phyloP scores from a whole-genome alignment of 2,113 vertebrate genomes.

The Ciconia boyciana region DNA sequence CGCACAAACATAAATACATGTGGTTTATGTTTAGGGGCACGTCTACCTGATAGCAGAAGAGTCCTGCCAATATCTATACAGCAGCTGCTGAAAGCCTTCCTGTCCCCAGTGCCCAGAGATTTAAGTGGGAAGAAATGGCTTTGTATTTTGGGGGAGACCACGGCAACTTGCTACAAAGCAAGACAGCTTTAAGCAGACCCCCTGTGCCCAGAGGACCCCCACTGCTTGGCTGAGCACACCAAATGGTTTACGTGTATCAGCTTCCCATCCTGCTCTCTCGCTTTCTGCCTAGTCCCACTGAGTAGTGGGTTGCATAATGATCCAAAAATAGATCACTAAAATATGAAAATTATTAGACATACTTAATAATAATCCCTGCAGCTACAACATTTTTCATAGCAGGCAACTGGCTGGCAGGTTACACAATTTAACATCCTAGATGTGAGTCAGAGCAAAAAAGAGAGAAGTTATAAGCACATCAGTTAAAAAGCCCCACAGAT shows the following conservation, averaged over 20 bases:
- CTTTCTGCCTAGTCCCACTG: background rate
- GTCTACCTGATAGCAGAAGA: background rate
- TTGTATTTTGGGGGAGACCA: background rate
- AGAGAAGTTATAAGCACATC: background rate
- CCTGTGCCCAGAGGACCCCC: background rate
- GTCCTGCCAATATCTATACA: background rate
- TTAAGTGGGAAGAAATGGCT: background rate
- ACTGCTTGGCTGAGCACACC: background rate
- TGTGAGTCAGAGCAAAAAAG: constrained; percentile 29
- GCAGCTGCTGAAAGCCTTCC: background rate
- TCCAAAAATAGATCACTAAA: constrained; percentile 15
- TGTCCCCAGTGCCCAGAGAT: background rate
- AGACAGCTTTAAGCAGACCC: background rate
- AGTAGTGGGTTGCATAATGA: constrained; percentile 6
- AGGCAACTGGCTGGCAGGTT: constrained; percentile 15
- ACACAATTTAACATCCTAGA: constrained; percentile 37
- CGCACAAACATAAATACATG: background rate
- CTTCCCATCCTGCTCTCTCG: background rate
- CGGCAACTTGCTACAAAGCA: background rate
- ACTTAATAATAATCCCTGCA: constrained; percentile 34
- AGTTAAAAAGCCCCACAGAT: background rate
- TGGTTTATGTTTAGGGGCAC: background rate
- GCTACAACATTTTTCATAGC: constrained; percentile 9
- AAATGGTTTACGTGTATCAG: background rate
- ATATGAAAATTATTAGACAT: constrained; percentile 38